Conservation (phyloP, 2,113 vertebrate genomes). For the Anhinga rufa region DNA sequence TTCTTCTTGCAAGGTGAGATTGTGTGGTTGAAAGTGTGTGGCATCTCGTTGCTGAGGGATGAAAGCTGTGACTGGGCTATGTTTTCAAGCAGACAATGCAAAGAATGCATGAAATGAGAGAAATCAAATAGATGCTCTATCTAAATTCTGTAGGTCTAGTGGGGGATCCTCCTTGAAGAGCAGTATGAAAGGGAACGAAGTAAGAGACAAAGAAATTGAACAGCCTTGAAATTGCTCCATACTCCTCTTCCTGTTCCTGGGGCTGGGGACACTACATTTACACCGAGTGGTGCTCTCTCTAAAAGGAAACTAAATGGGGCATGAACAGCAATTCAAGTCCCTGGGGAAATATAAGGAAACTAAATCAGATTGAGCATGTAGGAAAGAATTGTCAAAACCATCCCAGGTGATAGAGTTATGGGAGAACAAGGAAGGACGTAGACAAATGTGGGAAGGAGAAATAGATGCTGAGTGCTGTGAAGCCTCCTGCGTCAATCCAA, state of each 20-base stretch:
- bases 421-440: not conserved
- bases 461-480: not conserved
- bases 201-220: not conserved
- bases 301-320: slow-evolving; percentile 17
- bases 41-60: not conserved
- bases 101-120: not conserved
- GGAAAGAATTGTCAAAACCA: slow-evolving; percentile 22
- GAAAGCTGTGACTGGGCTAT: not conserved
- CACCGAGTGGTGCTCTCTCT: not conserved
- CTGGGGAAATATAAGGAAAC: slow-evolving; percentile 33
- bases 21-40: not conserved
- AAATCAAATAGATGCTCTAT: not conserved
- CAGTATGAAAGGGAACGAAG: not conserved
- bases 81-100: not conserved
- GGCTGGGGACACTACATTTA: not conserved
- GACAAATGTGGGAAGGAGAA: slow-evolving; percentile 19
- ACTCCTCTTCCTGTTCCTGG: not conserved
- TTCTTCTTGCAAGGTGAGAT: not conserved
- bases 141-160: not conserved
- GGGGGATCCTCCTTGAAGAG: not conserved
- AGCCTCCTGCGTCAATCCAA: not conserved
- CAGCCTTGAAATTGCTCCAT: slow-evolving; percentile 18
- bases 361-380: slow-evolving; percentile 31
- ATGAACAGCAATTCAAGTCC: slow-evolving; percentile 12
- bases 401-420: slow-evolving; percentile 22